Evolutionary conservation across 2,113 vertebrate species (phyloP).

Genomic region (Prolemur simus): DNA sequence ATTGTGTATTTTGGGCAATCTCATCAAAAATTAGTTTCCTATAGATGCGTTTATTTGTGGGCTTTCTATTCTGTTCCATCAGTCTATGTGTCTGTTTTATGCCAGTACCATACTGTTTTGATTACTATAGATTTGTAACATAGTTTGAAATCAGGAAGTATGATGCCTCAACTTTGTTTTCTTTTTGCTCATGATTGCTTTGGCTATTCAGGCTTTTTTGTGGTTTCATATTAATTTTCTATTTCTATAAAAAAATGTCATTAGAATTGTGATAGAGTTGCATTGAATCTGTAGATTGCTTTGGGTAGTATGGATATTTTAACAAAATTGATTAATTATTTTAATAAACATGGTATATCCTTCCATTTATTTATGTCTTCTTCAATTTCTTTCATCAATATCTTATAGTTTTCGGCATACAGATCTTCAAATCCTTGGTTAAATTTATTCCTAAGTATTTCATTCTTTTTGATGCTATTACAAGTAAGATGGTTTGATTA

Average conservation of each 20-base stretch:
- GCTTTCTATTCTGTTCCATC: background rate
- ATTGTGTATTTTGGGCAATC: background rate
- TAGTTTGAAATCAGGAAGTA: background rate
- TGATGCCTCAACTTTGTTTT: background rate
- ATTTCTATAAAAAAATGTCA: background rate
- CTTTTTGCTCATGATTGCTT: background rate
- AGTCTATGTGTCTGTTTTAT: background rate
- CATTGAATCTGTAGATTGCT: background rate
- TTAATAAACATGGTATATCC: background rate
- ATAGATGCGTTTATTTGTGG: background rate
- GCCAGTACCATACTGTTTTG: background rate
- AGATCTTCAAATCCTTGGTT: background rate
- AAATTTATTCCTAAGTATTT: background rate
- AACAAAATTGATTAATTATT: background rate
- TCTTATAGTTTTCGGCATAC: background rate
- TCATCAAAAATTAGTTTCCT: background rate
- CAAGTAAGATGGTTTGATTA: background rate
- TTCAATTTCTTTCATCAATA: background rate
- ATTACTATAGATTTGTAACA: background rate
- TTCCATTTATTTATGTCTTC: background rate
- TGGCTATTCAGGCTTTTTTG: background rate
- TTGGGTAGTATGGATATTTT: background rate
- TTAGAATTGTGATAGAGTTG: background rate
- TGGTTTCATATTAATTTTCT: background rate
- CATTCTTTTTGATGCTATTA: background rate